Conservation (phyloP, 2,113 vertebrate species). For the Pleuronectes platessa region DNA sequence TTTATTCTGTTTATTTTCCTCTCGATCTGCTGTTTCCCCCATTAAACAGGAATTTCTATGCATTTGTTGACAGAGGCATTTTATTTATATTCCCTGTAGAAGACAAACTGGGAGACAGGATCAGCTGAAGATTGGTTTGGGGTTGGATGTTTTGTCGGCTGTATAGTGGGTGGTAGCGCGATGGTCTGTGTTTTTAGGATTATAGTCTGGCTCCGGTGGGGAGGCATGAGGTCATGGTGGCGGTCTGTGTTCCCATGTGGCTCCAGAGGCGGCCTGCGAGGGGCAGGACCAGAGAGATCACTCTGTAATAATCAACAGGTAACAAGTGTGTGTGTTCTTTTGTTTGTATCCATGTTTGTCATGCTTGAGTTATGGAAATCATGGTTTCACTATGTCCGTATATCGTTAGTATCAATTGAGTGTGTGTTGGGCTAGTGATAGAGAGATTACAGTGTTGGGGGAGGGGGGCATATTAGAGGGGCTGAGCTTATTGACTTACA, state of each 20-base stretch:
- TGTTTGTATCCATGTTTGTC: no score
- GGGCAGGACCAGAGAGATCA: background rate
- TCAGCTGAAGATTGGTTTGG: slow-evolving; percentile 46
- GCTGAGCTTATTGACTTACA: slow-evolving; percentile 48
- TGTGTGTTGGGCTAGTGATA: slow-evolving; percentile 22
- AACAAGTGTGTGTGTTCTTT: background rate
- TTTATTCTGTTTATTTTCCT: background rate
- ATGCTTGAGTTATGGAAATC: no score
- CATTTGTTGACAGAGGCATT: background rate
- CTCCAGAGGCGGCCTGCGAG: background rate
- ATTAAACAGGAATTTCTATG: background rate
- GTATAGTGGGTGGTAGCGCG: slow-evolving; percentile 30
- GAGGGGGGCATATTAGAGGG: slow-evolving; percentile 18
- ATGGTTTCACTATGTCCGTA: no score
- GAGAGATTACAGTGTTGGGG: slow-evolving; percentile 28
- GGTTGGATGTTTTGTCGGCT: slow-evolving; percentile 39
- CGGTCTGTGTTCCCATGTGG: slow-evolving; percentile 52
- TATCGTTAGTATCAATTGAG: background rate
- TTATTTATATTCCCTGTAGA: slow-evolving; percentile 4
- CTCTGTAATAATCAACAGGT: background rate
- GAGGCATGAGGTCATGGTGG: slow-evolving; percentile 62
- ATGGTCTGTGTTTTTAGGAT: slow-evolving; percentile 72
- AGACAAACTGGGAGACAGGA: slow-evolving; percentile 40
- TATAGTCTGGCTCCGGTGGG: slow-evolving; percentile 70
- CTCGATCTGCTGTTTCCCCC: background rate